A percentile compares a stretch with the other conserved stretches of the same genome.
phyloP scores from a whole-genome alignment of 2,113 vertebrate species.

The Anolis sagrei region DNA sequence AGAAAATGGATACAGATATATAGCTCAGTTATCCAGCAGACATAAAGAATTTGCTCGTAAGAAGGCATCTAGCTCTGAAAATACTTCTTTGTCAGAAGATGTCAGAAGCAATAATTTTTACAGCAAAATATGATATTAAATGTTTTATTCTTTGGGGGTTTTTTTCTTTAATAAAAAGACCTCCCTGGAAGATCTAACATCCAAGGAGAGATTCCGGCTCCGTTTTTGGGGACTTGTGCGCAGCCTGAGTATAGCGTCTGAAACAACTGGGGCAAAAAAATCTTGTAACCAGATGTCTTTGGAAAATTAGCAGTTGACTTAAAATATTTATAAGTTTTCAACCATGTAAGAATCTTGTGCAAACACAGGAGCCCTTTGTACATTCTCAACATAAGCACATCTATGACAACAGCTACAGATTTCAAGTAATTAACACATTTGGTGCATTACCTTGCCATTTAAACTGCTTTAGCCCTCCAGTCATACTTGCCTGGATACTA shows the following conservation, averaged over 20 bases:
- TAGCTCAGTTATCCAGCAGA: background rate
- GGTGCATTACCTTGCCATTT: slow-evolving; percentile 31
- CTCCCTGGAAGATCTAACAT: slow-evolving; percentile 18
- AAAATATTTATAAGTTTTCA: slow-evolving; percentile 60
- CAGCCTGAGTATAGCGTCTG: background rate
- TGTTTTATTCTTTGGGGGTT: slow-evolving; percentile 25
- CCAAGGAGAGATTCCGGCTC: background rate
- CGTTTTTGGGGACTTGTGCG: background rate
- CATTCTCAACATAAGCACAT: slow-evolving; percentile 50
- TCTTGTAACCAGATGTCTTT: slow-evolving; percentile 31
- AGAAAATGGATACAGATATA: background rate
- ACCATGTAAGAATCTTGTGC: slow-evolving; percentile 38
- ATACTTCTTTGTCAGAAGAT: background rate
- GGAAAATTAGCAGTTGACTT: slow-evolving; percentile 55
- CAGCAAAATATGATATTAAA: slow-evolving; percentile 12
- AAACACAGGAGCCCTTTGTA: slow-evolving; percentile 57
- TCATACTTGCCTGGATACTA: rapidly evolving
- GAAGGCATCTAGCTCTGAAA: background rate
- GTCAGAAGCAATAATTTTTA: slow-evolving; percentile 22
- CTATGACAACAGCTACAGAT: slow-evolving; percentile 35
- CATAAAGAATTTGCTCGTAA: background rate
- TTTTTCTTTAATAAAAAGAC: slow-evolving; percentile 19
- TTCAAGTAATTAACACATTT: slow-evolving; percentile 12
- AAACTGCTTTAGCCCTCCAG: slow-evolving; percentile 33
- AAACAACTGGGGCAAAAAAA: slow-evolving; percentile 11